Conservation (phyloP, 2,888 invertebrate genomes). For the Diarsia brunnea region DNA sequence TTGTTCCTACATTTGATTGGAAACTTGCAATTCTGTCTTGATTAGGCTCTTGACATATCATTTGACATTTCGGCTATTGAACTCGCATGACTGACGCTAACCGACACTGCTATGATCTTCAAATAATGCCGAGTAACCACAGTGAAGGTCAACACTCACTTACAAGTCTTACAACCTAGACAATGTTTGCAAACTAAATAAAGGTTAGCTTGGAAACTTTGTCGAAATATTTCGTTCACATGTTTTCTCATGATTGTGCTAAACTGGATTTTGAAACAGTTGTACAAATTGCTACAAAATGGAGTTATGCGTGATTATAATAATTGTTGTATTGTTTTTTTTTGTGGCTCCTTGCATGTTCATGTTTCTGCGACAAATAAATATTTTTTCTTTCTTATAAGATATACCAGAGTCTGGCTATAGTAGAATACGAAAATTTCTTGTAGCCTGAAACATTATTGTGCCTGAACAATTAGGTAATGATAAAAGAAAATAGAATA, state of each 20-base stretch:
- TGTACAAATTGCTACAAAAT: neutral
- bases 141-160: constrained; percentile 56
- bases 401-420: neutral
- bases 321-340: no score
- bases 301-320: neutral
- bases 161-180: constrained; percentile 20
- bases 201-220: constrained; percentile 26
- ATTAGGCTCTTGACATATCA: constrained; percentile 49
- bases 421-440: neutral
- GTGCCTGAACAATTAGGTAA: neutral
- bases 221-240: constrained; percentile 8
- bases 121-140: constrained; percentile 46
- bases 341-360: no score
- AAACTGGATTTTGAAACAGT: constrained; percentile 20
- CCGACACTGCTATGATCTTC: constrained; percentile 22
- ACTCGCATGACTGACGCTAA: constrained; percentile 44
- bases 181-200: constrained; percentile 46
- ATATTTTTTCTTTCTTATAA: neutral
- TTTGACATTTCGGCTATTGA: constrained; percentile 52
- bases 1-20: neutral
- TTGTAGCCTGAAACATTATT: neutral
- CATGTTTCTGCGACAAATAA: no score
- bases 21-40: constrained; percentile 27
- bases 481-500: neutral
- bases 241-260: constrained; percentile 25